Percentiles rank a stretch among this genome's conserved stretches.
These are phyloP conservation scores for Malurus cyaneus DNA, from an alignment of 2,113 vertebrate species.

Conservation along the genomic window DNA sequence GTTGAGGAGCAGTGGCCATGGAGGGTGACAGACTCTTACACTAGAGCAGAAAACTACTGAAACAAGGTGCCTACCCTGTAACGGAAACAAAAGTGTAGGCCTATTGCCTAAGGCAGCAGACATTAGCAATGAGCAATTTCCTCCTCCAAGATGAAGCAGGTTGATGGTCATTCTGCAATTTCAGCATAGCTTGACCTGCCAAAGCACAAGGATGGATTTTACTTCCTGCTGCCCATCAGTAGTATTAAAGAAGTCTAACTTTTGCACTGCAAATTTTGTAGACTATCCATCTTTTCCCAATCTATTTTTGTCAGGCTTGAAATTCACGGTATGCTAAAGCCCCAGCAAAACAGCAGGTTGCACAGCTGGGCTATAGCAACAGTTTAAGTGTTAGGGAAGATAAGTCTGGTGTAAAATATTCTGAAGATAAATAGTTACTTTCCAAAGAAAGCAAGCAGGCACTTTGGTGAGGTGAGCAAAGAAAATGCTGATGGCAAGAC, in stretches of 20 bases:
- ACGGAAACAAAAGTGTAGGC: not conserved
- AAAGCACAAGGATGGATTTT: not conserved
- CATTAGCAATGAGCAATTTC: not conserved
- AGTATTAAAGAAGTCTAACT: not conserved
- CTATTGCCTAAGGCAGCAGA: fast-evolving
- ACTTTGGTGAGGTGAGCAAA: not conserved
- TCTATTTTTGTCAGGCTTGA: not conserved
- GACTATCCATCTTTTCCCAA: not conserved
- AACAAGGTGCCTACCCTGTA: not conserved
- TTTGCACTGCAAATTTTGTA: not conserved
- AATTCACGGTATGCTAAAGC: not conserved
- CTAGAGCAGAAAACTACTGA: not conserved
- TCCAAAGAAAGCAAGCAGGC: not conserved
- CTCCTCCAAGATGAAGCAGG: not conserved
- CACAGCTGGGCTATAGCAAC: not conserved
- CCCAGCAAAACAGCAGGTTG: not conserved
- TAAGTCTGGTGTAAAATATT: not conserved
- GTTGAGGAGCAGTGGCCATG: not conserved
- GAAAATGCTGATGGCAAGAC: not conserved
- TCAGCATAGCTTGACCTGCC: not conserved
- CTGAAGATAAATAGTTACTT: not conserved
- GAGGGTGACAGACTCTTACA: not conserved
- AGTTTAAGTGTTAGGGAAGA: not conserved
- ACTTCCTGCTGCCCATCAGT: not conserved
- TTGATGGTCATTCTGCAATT: not conserved